Evolutionary conservation across 2,113 vertebrate species (phyloP).

Genomic region (Eurystomus gularis): DNA sequence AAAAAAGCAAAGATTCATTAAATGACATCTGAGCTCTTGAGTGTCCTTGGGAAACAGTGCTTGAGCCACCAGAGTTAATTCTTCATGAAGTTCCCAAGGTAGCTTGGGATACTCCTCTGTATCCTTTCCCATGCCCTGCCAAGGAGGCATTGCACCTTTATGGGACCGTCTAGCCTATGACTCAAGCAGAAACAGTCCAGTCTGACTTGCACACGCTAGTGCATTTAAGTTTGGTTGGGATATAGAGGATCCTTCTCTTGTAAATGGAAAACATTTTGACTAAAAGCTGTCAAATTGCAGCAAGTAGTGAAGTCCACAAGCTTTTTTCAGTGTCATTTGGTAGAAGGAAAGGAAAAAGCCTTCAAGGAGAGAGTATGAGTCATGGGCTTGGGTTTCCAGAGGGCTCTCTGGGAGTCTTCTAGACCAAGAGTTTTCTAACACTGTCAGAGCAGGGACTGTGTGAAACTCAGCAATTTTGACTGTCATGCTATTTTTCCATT

Average conservation of each 20-base stretch:
- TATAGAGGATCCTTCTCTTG: not conserved
- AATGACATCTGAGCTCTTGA: not conserved
- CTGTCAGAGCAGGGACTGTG: constrained; percentile 33
- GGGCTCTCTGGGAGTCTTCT: constrained; percentile 36
- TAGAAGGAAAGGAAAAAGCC: constrained; percentile 19
- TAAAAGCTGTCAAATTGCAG: constrained; percentile 15
- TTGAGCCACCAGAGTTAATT: not conserved
- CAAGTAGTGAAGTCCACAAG: not conserved
- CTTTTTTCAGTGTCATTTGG: not conserved
- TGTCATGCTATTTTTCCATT: constrained; percentile 62
- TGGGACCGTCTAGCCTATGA: not conserved
- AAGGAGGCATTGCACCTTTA: not conserved
- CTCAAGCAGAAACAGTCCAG: not conserved
- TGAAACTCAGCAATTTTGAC: constrained; percentile 63
- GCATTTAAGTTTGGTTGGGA: not conserved
- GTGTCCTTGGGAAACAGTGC: not conserved
- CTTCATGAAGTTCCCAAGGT: not conserved
- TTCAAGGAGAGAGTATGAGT: constrained; percentile 16
- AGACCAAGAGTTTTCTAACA: constrained; percentile 33
- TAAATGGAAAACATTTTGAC: constrained; percentile 38
- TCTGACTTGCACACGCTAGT: not conserved
- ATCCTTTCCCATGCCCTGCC: not conserved
- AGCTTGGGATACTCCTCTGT: not conserved
- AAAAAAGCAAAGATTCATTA: not conserved
- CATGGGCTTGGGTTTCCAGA: constrained; percentile 34